Evolutionary conservation across 2,797 vertebrate genomes (phyloP).

Genomic region (Syndactyla subalaris): DNA sequence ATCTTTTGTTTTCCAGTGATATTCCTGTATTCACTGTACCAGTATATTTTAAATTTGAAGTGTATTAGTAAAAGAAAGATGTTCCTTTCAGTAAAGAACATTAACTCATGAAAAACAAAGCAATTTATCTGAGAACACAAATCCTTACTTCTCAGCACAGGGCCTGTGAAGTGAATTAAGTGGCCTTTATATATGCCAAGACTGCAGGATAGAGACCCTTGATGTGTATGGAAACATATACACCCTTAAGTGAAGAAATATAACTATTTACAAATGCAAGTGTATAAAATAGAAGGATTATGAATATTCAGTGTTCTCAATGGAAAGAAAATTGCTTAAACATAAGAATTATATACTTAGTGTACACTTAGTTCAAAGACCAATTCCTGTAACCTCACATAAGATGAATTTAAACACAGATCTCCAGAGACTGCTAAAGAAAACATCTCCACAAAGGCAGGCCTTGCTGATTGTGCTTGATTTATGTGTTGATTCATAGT

Average conservation of each 20-base stretch:
- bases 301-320: background rate
- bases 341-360: background rate
- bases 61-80: background rate
- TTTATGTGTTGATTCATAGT: background rate
- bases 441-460: background rate
- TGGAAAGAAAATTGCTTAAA: background rate
- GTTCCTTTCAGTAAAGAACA: background rate
- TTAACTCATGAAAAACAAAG: background rate
- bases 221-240: background rate
- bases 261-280: background rate
- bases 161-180: background rate
- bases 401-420: conserved; percentile 2
- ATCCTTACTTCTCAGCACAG: background rate
- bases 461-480: background rate
- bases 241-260: background rate
- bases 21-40: background rate
- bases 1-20: background rate
- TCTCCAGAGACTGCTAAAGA: background rate
- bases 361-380: background rate
- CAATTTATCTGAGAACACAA: background rate
- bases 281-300: background rate
- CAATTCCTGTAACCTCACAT: background rate
- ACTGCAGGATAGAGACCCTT: background rate
- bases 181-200: background rate
- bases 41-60: background rate